Evolutionary conservation across 2,888 invertebrate genomes (phyloP), one percentile per base, ranked within the genome.

Genomic region (Athalia rosae): DNA sequence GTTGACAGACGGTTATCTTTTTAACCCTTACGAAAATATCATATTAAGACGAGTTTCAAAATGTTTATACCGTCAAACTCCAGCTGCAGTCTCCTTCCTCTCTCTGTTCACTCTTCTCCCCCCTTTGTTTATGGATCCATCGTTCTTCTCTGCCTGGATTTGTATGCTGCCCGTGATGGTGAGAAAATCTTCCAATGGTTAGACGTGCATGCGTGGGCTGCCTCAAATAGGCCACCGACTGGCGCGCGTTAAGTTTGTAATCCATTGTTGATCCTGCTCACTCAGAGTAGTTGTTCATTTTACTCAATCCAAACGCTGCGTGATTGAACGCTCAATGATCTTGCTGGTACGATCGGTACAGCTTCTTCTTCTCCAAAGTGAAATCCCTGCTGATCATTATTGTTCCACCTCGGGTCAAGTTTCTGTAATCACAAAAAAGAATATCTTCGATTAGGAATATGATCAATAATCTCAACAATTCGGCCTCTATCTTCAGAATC

Each of bases 321-420:
- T 76, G 63, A 59, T 48, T 61, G 59, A 8, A 7, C 63, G 45
- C 79, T 87, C 84, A 87, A 79, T 88, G 85, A 48, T 83, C 81
- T 79, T 93, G 92, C 88, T 93, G 93, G 88, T 93, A 93, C 86
- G 95, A 95, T 88, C 96, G 93, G 92, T 97, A 97, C 85, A 98
- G 92, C 91, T 97, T 97, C 91, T 96, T 96, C 93, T 98, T 98
- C 90, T 95, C 95, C 91, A 98, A 92, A 88, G 94, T 94, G 92
- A 96, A 98, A 89, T 95, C 95, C 85, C 95, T 95, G 92, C 96
- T 96, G 90, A 97, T 95, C 91, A 97, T 94, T 87, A 97, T 95
- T 84, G 96, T 96, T 90, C 95, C 95, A 91, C 95, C 94, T 90
- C 95, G 93, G 83, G 96, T 95, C 86, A 97, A 92, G 90, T 96